Conservation (phyloP, 2,888 invertebrate genomes). For the Lasioglossum zephyrum region DNA sequence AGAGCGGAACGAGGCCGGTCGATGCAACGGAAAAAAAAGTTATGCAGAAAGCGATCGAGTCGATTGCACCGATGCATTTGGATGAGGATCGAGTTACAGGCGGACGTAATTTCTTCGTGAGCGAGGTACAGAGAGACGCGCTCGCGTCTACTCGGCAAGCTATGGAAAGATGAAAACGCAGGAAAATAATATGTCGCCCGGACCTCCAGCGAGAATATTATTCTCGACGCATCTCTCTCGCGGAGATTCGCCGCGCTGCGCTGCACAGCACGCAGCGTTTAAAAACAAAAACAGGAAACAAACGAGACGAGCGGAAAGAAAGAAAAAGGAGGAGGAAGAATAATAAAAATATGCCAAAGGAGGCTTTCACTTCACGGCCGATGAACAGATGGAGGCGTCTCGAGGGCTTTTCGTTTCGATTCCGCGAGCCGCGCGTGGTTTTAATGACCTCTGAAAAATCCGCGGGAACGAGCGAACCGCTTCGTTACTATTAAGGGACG, state of each 20-base stretch:
- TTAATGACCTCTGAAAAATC: conserved; percentile 45
- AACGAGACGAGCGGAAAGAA: background rate
- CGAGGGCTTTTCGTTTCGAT: conserved; percentile 55
- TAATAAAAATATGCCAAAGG: conserved; percentile 35
- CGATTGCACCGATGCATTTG: background rate
- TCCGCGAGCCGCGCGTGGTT: conserved; percentile 30
- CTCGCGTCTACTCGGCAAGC: background rate
- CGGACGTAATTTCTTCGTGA: background rate
- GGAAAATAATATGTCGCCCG: background rate
- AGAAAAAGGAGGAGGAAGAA: background rate
- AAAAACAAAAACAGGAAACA: conserved; percentile 27
- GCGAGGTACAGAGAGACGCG: background rate
- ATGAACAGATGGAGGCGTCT: conserved; percentile 50
- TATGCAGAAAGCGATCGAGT: background rate
- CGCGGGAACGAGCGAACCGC: background rate
- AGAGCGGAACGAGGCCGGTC: background rate
- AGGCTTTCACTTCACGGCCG: conserved; percentile 62
- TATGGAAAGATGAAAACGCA: background rate
- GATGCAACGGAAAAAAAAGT: background rate
- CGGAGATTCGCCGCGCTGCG: background rate
- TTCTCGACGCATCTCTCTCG: background rate
- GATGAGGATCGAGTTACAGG: background rate
- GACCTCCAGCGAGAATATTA: conserved; percentile 20
- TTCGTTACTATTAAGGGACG: conserved; percentile 1
- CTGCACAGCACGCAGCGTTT: conserved; percentile 17